These are phyloP conservation scores for Synchiropus splendidus DNA, from an alignment of 2,113 vertebrate genomes.

Conservation along the genomic window DNA sequence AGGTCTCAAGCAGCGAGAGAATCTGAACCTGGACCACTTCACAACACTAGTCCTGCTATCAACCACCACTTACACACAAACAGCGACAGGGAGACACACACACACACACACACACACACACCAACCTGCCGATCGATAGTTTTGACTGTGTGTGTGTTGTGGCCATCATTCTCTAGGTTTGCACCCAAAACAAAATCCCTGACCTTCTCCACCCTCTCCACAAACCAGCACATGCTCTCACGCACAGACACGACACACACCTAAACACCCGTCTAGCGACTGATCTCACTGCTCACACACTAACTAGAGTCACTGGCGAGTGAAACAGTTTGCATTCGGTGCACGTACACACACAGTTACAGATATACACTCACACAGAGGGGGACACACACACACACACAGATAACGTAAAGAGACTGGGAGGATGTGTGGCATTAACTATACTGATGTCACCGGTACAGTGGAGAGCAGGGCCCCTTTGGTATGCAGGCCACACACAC, in stretches of 20 bases:
- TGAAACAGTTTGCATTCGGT: constrained; percentile 11
- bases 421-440: constrained; percentile 33
- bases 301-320: too few relatives aligned
- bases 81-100: constrained; percentile 3
- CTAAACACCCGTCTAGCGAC: constrained; percentile 6
- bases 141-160: too few relatives aligned
- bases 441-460: constrained; percentile 60
- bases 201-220: constrained; percentile 22
- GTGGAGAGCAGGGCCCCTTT: constrained; percentile 46
- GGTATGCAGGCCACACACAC: constrained; percentile 50
- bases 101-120: constrained; percentile 4
- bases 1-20: too few relatives aligned
- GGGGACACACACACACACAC: constrained; percentile 6
- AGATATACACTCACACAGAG: background rate
- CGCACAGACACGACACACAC: constrained; percentile 23
- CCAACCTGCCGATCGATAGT: background rate
- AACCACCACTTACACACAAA: constrained; percentile 40
- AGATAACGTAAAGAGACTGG: constrained; percentile 49
- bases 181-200: too few relatives aligned
- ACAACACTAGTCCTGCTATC: constrained; percentile 41
- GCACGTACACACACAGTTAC: constrained; percentile 17
- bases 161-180: too few relatives aligned
- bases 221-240: constrained; percentile 45
- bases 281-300: too few relatives aligned
- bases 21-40: constrained; percentile 47